These are phyloP conservation scores for Euphonia xanthogaster DNA, from an alignment of 2,797 vertebrate genomes.

Conservation along the genomic window DNA sequence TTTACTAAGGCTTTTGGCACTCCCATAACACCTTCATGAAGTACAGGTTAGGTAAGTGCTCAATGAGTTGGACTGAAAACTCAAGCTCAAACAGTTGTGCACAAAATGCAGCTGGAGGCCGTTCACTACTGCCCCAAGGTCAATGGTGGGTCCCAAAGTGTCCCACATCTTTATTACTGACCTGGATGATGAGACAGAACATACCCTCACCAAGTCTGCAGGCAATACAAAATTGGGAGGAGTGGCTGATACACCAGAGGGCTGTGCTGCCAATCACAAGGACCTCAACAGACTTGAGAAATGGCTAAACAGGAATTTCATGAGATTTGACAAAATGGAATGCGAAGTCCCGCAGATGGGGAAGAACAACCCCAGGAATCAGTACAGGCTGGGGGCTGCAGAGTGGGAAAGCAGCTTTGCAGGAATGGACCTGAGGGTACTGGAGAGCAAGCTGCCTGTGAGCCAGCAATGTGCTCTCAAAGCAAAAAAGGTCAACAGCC, in stretches of 20 bases:
- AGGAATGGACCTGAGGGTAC: not conserved
- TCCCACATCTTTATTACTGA: not conserved
- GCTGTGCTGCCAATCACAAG: not conserved
- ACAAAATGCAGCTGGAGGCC: not conserved
- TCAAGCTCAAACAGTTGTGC: not conserved
- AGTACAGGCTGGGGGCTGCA: not conserved
- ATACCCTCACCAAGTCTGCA: not conserved
- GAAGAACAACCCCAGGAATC: not conserved
- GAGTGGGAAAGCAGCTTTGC: not conserved
- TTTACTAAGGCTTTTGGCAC: not conserved
- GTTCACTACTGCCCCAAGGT: not conserved
- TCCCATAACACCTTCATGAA: not conserved
- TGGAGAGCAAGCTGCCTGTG: not conserved
- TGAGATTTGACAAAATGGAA: not conserved
- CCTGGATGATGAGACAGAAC: not conserved
- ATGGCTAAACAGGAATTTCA: not conserved
- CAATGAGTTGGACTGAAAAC: not conserved
- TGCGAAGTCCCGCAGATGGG: rapidly evolving
- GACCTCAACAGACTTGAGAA: not conserved
- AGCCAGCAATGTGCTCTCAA: not conserved
- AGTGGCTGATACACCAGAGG: not conserved
- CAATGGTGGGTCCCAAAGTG: not conserved
- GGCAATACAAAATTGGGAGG: not conserved
- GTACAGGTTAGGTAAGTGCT: not conserved
- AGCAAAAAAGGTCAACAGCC: not conserved